These are phyloP conservation scores for Psilanteris sp. DNA, from an alignment of 1,140 invertebrate genomes.

Conservation along the genomic window DNA sequence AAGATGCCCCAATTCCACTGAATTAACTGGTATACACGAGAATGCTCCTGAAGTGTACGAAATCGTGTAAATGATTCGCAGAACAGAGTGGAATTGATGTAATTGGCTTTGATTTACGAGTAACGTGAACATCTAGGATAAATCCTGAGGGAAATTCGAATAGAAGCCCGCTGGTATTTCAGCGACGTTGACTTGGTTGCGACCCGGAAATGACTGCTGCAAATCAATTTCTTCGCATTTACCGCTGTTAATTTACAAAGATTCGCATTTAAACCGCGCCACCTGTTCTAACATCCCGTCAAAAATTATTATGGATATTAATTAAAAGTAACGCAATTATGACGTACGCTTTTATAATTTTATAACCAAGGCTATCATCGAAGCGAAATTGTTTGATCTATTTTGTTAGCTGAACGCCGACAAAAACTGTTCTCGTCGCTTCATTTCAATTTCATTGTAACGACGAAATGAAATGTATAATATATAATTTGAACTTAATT, in stretches of 20 bases:
- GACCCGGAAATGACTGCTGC: conserved; percentile 53
- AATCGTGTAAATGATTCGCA: conserved; percentile 57
- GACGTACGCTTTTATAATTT: too few relatives aligned
- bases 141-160: conserved; percentile 61
- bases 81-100: conserved; percentile 60
- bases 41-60: conserved; percentile 23
- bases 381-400: too few relatives aligned
- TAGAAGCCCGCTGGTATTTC: conserved; percentile 47
- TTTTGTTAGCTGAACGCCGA: too few relatives aligned
- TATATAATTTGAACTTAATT: too few relatives aligned
- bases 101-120: conserved; percentile 61
- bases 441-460: too few relatives aligned
- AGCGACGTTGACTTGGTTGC: conserved; percentile 47
- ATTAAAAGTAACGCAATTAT: neutral
- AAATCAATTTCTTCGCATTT: conserved; percentile 61
- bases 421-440: too few relatives aligned
- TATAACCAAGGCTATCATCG: too few relatives aligned
- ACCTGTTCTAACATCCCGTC: neutral
- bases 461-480: too few relatives aligned
- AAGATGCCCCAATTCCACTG: conserved; percentile 20
- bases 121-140: conserved; percentile 59
- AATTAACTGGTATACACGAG: conserved; percentile 15
- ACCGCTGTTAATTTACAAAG: conserved; percentile 43
- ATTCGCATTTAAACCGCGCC: conserved; percentile 27
- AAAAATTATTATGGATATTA: conserved; percentile 9